Evolutionary conservation across 2,113 vertebrate genomes (phyloP), one percentile per base, ranked within the genome.

Genomic region (Dicaeum eximium): DNA sequence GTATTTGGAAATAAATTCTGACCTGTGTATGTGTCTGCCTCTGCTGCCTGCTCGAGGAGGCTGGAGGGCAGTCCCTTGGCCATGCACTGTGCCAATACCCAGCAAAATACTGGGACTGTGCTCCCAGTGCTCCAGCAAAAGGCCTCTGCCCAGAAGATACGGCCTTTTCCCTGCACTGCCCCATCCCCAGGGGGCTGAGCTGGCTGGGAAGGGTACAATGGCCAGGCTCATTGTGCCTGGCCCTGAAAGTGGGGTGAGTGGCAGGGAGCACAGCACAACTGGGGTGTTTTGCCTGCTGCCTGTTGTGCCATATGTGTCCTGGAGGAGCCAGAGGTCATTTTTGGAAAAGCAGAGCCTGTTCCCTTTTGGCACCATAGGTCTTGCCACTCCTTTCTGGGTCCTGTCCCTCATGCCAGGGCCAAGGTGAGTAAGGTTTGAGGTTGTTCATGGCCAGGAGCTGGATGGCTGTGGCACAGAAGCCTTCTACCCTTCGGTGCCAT

Each of bases 1-100:
- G 27, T 93, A 94, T 77, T 92, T 95, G 86, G 91, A 97, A 98
- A 98, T 97, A 97, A 98, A 98, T 90, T 93, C 80, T 96, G 79
- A 97, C 73, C 88, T 79, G 57, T 79, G 72, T 86, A 53, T 3
- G 28, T 8, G 35, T 80, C 82, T 96, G 81, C 70, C 73, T 97
- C 50, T 95, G 85, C 72, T 91, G 47, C 75, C 23, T 2, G 8
- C 61, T 50, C 1, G 0, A 62, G 58, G 77, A 86, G 48, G 42
- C n/a, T 92, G 82, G 35, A 57, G 75, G 88, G 33, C 64, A 70
- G 48, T 22, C 45, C 37, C 23, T 88, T 88, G 78, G 40, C 51
- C 0, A 0, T 35, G 71, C 21, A 10, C 18, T 7, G 5, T 1
- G 4, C 25, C 0, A 1, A 21, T 44, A 70, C 20, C 25, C 0